Percentiles rank a stretch among this genome's conserved stretches.
These are phyloP conservation scores for Ctenicera cuprea DNA, from an alignment of 2,888 invertebrate species.

Conservation along the genomic window DNA sequence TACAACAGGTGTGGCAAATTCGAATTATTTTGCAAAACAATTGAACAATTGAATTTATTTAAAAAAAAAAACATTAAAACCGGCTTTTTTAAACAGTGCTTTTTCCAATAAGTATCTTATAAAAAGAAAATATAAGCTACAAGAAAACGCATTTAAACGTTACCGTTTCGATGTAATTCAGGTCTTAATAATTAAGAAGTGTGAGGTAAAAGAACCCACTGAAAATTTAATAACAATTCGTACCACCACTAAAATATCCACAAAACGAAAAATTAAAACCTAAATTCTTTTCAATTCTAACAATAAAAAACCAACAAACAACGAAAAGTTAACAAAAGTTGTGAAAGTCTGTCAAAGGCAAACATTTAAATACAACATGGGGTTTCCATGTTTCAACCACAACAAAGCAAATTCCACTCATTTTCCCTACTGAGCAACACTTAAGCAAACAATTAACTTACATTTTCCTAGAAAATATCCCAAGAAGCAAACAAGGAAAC, in stretches of 20 bases:
- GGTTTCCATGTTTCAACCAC: conserved; percentile 51
- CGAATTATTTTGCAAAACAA: too few species aligned
- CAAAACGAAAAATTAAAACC: neutral
- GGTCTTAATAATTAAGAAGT: conserved; percentile 25
- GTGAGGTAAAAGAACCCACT: neutral
- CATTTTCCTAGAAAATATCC: conserved; percentile 64
- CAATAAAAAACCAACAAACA: neutral
- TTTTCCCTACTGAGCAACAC: conserved; percentile 19
- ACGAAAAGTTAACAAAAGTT: conserved; percentile 9
- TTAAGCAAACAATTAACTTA: conserved; percentile 59
- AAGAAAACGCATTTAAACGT: conserved; percentile 4
- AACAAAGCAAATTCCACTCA: conserved; percentile 45
- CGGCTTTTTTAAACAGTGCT: neutral
- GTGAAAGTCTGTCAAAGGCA: conserved; percentile 21
- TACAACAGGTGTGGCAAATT: too few species aligned
- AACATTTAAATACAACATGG: conserved; percentile 48
- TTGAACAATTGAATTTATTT: too few species aligned
- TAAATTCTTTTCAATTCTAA: neutral
- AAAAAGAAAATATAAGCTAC: neutral
- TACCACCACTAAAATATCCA: neutral
- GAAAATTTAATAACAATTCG: conserved; percentile 1
- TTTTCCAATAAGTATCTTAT: neutral
- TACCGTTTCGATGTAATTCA: neutral
- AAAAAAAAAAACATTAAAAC: too few species aligned
- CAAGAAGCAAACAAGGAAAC: conserved; percentile 61